Base-by-base conservation (phyloP, 2,888 invertebrate genomes). In the Zygothrica quintamaculata region DNA sequence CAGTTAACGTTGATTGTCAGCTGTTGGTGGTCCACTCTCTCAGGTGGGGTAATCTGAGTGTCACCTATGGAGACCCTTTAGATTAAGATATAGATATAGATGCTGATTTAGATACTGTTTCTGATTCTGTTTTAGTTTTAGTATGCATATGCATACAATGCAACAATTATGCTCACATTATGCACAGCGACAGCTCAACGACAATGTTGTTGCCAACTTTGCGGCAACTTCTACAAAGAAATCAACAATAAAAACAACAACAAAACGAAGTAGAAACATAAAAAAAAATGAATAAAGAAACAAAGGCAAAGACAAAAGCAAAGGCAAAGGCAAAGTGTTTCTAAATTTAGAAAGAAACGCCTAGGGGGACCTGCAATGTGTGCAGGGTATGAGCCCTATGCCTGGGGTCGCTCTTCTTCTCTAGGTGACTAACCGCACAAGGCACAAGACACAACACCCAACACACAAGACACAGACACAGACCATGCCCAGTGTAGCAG, bases 381-480 rank as follows among this genome's bases (percentile, higher is more conserved):
- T n/a, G n/a, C n/a, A n/a, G n/a, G n/a, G n/a, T 47, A 43, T n/a
- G 43, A 22, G 50, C 44, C 51, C 46, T 8, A 13, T n/a, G 11
- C 73, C 53, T 58, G 53, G 68, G 62, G 66, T 58, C 57, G 73
- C 52, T 67, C 60, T 52, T 67, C 60, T 52, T 64, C 64, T 64
- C 64, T 53, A 77, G 84, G 77, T 84, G 78, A 79, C 73, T 84
- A 79, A 84, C 80, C 84, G 78, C 78, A 74, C 59, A 64, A 66
- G 62, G 55, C 72, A 46, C 33, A 50, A 55, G 40, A 22, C n/a
- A n/a, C n/a, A n/a, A n/a, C n/a, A n/a, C n/a, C n/a, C 8, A 26
- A 26, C 26, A 8, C 26, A 26, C 26, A 11, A 13, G 15, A 13
- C 7, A 15, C 12, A 7, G n/a, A 31, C 31, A 12, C 13, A 46